A percentile compares a stretch with the other conserved stretches of the same genome.
These are phyloP conservation scores for Drosophila aldrichi DNA, from an alignment of 2,888 invertebrate species.

Conservation along the genomic window DNA sequence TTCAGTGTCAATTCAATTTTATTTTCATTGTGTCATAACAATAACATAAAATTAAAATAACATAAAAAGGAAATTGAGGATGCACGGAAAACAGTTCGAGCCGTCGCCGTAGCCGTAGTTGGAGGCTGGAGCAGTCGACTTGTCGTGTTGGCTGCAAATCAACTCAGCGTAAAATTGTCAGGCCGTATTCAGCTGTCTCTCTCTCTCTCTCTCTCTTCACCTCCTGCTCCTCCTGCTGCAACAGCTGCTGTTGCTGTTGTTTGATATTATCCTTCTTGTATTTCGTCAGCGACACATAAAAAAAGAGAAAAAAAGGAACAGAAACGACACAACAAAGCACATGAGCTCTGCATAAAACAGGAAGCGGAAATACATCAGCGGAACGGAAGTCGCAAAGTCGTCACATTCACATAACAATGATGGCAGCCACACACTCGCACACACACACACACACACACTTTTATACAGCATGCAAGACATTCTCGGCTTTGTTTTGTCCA, in stretches of 20 bases:
- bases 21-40: constrained; percentile 86
- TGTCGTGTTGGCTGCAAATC: constrained; percentile 71
- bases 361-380: constrained; percentile 85
- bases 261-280: constrained; percentile 76
- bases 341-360: constrained; percentile 77
- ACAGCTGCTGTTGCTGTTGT: constrained; percentile 4
- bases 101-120: constrained; percentile 1
- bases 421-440: constrained; percentile 44
- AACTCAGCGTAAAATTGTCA: constrained; percentile 83
- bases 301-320: too few species aligned
- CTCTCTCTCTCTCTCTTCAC: neutral
- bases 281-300: constrained; percentile 33
- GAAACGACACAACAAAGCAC: constrained; percentile 33
- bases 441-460: too few species aligned
- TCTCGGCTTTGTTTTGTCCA: constrained; percentile 58
- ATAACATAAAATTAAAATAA: constrained; percentile 86
- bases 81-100: constrained; percentile 52
- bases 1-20: constrained; percentile 86
- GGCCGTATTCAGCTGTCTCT: constrained; percentile 39
- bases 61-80: constrained; percentile 86
- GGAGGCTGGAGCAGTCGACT: constrained; percentile 10
- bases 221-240: constrained; percentile 26
- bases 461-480: constrained; percentile 42
- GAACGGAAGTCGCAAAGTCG: constrained; percentile 84
- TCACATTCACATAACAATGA: constrained; percentile 77